A percentile compares a stretch with the other conserved stretches of the same genome.
Evolutionary conservation across 2,888 invertebrate genomes (phyloP).

Genomic region (Ochlodes sylvanus): DNA sequence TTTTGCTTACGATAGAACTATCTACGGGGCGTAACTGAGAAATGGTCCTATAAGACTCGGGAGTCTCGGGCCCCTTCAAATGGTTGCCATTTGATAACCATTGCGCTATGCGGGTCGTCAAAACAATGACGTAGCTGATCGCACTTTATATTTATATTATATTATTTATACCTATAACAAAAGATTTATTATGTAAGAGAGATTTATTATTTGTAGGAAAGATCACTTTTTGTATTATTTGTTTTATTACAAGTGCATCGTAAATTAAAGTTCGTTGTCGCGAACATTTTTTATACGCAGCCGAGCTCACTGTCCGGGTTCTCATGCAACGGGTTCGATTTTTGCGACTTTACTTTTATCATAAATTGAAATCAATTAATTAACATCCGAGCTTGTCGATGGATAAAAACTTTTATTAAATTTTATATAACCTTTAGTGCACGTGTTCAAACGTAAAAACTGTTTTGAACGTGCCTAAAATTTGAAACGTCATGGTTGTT

Average conservation of each 20-base stretch:
- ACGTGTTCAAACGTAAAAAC: background rate
- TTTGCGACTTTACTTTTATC: slow-evolving; percentile 24
- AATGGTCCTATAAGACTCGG: too few relatives aligned
- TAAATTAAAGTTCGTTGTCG: slow-evolving; percentile 24
- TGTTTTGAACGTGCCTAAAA: background rate
- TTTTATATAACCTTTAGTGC: slow-evolving; percentile 4
- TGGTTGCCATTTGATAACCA: too few relatives aligned
- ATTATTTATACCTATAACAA: background rate
- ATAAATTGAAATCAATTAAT: slow-evolving; percentile 30
- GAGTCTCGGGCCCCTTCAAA: too few relatives aligned
- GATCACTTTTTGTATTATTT: slow-evolving; percentile 10
- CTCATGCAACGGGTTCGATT: slow-evolving; percentile 25
- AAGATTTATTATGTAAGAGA: background rate
- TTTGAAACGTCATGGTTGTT: background rate
- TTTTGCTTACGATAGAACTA: too few relatives aligned
- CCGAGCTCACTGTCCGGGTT: background rate
- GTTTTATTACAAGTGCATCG: slow-evolving; percentile 15
- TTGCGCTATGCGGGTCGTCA: too few relatives aligned
- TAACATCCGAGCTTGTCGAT: background rate
- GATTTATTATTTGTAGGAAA: slow-evolving; percentile 22
- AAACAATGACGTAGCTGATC: too few relatives aligned
- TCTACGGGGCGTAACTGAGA: too few relatives aligned
- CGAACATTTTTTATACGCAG: background rate
- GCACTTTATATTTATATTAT: too few relatives aligned
- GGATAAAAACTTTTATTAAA: slow-evolving; percentile 6